Conservation (phyloP, 2,113 vertebrate species). For the Charadrius vociferus region DNA sequence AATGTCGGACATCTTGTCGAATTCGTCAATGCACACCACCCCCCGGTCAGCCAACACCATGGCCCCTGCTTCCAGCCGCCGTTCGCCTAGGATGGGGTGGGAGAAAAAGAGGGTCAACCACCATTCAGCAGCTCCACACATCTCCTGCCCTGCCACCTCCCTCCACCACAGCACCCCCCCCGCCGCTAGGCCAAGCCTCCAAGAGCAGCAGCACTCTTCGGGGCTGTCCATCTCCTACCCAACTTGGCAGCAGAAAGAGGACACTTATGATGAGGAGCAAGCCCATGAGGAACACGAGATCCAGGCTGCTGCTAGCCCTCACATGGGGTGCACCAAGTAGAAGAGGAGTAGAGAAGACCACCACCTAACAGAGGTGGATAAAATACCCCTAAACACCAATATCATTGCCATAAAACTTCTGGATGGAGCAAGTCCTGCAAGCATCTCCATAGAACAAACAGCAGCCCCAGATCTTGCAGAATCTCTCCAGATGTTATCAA, state of each 20-base stretch:
- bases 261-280: neutral
- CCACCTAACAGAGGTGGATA: neutral
- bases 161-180: neutral
- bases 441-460: neutral
- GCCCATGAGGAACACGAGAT: neutral
- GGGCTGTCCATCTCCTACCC: neutral
- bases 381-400: neutral
- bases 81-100: constrained; percentile 78
- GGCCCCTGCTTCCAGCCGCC: constrained; percentile 92
- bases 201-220: neutral
- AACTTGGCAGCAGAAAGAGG: neutral
- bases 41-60: constrained; percentile 97
- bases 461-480: neutral
- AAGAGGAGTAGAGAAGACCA: neutral
- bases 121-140: fast-evolving
- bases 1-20: constrained; percentile 98
- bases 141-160: too few species aligned
- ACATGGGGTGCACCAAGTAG: neutral
- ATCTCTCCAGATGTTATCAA: neutral
- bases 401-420: neutral
- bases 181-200: neutral
- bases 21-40: constrained; percentile 97
- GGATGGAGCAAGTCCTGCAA: neutral
- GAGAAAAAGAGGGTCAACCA: fast-evolving
- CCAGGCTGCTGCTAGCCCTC: neutral